Evolutionary conservation across 2,113 vertebrate genomes (phyloP).

Genomic region (Empidonax alnorum): DNA sequence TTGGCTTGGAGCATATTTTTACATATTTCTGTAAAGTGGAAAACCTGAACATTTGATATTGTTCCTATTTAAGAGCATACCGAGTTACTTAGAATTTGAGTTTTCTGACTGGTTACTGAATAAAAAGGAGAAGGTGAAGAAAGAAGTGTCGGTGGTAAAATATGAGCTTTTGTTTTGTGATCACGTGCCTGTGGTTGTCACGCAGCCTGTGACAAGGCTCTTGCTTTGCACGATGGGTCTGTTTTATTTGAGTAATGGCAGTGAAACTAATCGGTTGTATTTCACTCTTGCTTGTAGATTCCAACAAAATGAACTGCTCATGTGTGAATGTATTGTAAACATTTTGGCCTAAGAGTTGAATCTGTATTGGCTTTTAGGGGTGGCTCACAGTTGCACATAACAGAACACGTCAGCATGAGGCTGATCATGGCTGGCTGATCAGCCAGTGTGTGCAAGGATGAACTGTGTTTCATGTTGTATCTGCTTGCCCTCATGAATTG

Average conservation of each 20-base stretch:
- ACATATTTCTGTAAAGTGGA: not conserved
- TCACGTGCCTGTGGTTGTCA: not conserved
- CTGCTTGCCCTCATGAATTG: not conserved
- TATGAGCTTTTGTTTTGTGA: not conserved
- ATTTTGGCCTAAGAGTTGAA: not conserved
- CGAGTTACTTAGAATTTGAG: not conserved
- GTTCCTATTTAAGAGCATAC: not conserved
- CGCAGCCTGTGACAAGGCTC: not conserved
- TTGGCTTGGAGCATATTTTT: not conserved
- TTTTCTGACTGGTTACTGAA: not conserved
- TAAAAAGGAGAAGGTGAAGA: not conserved
- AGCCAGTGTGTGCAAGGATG: not conserved
- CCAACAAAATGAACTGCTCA: not conserved
- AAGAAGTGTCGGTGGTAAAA: not conserved
- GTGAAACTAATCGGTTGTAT: not conserved
- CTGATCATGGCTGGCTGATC: not conserved
- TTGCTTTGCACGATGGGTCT: not conserved
- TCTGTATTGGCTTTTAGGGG: not conserved
- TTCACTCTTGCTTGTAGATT: not conserved
- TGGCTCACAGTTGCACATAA: accelerated
- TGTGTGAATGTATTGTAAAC: not conserved
- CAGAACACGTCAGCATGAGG: not conserved
- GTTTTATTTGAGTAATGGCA: not conserved
- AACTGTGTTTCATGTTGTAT: not conserved
- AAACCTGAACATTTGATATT: not conserved